A percentile compares a stretch with the other conserved stretches of the same genome.
Evolutionary conservation across 2,888 invertebrate species (phyloP).

Genomic region (Dioctria rufipes): DNA sequence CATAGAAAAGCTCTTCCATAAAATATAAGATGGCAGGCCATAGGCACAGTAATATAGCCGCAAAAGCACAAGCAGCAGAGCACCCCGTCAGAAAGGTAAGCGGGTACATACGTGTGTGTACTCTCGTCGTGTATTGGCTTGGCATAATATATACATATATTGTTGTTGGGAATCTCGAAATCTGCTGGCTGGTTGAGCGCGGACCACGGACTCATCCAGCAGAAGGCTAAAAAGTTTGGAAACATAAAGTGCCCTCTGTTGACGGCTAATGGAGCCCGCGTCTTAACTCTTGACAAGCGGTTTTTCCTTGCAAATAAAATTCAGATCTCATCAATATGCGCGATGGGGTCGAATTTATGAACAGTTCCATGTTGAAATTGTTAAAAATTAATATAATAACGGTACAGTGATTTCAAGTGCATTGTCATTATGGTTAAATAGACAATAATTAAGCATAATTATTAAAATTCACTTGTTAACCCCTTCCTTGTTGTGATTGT

Average conservation of each 20-base stretch:
- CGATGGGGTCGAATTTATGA: neutral
- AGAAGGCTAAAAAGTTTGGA: neutral
- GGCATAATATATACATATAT: too few relatives aligned
- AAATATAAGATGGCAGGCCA: conserved; percentile 53
- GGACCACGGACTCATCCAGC: too few relatives aligned
- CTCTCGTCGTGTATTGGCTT: too few relatives aligned
- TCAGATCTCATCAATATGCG: neutral
- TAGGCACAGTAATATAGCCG: neutral
- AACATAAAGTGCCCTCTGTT: conserved; percentile 9
- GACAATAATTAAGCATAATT: too few relatives aligned
- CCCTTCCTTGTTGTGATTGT: too few relatives aligned
- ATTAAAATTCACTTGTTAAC: too few relatives aligned
- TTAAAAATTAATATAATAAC: too few relatives aligned
- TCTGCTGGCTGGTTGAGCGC: neutral
- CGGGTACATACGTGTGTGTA: neutral
- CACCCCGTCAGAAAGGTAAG: conserved; percentile 11
- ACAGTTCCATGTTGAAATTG: too few relatives aligned
- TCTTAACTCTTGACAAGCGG: neutral
- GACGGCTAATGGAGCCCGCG: neutral
- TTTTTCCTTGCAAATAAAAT: neutral
- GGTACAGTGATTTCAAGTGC: too few relatives aligned
- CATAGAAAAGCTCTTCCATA: conserved; percentile 13
- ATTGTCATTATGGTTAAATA: too few relatives aligned
- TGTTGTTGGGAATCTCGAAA: conserved; percentile 9
- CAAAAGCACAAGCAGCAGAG: conserved; percentile 8